Conservation (phyloP, 2,888 invertebrate genomes). For the Lissonota sp. region DNA sequence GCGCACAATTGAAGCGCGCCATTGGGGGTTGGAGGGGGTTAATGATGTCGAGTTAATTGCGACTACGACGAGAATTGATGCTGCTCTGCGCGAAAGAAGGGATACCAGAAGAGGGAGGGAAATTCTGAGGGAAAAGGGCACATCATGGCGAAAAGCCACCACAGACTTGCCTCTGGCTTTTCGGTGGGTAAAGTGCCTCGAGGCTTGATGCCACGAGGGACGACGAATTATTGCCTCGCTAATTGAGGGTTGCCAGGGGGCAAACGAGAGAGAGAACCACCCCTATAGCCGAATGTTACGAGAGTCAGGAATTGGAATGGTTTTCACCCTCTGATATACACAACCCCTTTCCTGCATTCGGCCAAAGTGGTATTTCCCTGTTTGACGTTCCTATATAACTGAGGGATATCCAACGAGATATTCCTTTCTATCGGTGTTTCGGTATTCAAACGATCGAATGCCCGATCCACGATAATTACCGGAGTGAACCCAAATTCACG, state of each 20-base stretch:
- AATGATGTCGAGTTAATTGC: slow-evolving; percentile 72
- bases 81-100: slow-evolving; percentile 11
- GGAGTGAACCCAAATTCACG: too few species aligned
- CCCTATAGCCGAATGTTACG: slow-evolving; percentile 34
- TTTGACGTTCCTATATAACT: too few species aligned
- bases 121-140: slow-evolving; percentile 9
- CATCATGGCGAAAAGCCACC: slow-evolving; percentile 20
- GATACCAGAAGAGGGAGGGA: slow-evolving; percentile 25
- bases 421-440: too few species aligned
- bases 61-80: slow-evolving; percentile 57
- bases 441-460: not conserved
- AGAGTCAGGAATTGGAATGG: slow-evolving; percentile 47
- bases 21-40: slow-evolving; percentile 71
- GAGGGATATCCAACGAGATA: too few species aligned
- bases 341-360: too few species aligned
- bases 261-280: slow-evolving; percentile 28
- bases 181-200: slow-evolving; percentile 8
- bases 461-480: not conserved
- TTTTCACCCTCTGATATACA: slow-evolving; percentile 1
- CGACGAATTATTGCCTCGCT: slow-evolving; percentile 64
- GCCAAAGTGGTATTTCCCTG: too few species aligned
- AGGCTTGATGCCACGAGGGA: slow-evolving; percentile 8
- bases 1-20: slow-evolving; percentile 70
- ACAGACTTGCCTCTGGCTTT: slow-evolving; percentile 48
- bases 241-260: slow-evolving; percentile 65